Base-by-base conservation (phyloP, 2,888 invertebrate species). In the Melinaea menophilus region DNA sequence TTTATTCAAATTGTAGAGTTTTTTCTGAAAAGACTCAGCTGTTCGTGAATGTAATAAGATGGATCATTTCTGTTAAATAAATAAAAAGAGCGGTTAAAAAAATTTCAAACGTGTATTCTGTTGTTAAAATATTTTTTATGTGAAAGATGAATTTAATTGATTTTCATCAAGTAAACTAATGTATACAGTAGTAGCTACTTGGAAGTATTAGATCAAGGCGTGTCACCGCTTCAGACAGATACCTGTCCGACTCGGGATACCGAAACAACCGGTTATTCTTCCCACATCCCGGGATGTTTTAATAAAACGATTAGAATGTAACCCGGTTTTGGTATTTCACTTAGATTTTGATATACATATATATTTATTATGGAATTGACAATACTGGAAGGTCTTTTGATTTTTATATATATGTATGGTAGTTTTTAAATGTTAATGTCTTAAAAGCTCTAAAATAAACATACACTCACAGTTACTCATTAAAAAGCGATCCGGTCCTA, bases 251-350 rank as follows among this genome's bases (percentile, higher is more conserved):
- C 31, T 9, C 22, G 22, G 51, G 51, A 51, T 51, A 51, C 51
- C 31, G 31, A 51, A 51, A 51, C 9, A 64, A 72, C 72, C 71
- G 72, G 72, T 72, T 70, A 55, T 46, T 63, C 68, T 70, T 72
- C 72, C 72, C 72, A 72, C 72, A 67, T 64, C 62, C 51, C 69
- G 68, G 72, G 72, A 73, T 73, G 72, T 71, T 69, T 71, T 71
- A 68, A 67, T 72, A 69, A 67, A 67, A 62, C 67, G 68, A 70
- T 71, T 71, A 67, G 68, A 67, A 61, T 66, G 41, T 60, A 56
- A 55, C 55, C 59, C 22, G 64, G 60, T 51, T 31, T 31, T 51
- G 9, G 51, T 51, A 31, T 31, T 51, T 48, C 48, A 48, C 58
- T 67, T 65, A 56, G 61, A 59, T 62, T 48, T 63, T 56, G 46